These are phyloP conservation scores for Kryptolebias marmoratus DNA, from an alignment of 2,113 vertebrate species.

Conservation along the genomic window DNA sequence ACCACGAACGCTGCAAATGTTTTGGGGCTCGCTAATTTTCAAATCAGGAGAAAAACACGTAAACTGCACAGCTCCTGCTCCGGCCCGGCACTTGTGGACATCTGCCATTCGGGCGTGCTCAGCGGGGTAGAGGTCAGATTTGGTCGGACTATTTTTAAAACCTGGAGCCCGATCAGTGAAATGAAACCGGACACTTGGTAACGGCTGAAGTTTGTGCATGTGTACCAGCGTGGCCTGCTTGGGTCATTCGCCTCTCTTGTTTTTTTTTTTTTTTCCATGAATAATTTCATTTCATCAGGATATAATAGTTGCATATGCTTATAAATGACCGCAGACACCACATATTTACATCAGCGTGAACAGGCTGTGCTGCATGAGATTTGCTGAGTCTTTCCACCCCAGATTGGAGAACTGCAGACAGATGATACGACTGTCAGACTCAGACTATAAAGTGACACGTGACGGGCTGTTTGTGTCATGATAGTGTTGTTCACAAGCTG, in stretches of 20 bases:
- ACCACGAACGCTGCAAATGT: no score
- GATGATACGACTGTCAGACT: neutral
- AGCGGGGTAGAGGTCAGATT: constrained; percentile 59
- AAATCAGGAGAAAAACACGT: constrained; percentile 1
- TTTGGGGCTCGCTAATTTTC: no score
- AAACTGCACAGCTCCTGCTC: neutral
- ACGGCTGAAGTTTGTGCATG: constrained; percentile 32
- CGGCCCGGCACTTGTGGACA: constrained; percentile 37
- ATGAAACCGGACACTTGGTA: constrained; percentile 72
- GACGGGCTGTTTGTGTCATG: constrained; percentile 17
- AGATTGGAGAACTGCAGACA: constrained; percentile 27
- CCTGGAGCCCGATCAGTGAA: constrained; percentile 50
- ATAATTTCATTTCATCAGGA: constrained; percentile 3
- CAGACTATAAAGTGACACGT: constrained; percentile 15
- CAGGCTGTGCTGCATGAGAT: constrained; percentile 32
- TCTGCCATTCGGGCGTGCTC: constrained; percentile 56
- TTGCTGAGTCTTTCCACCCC: constrained; percentile 6
- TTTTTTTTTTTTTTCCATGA: constrained; percentile 2
- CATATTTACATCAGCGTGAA: constrained; percentile 14
- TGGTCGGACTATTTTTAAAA: constrained; percentile 71
- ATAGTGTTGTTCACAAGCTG: constrained; percentile 6
- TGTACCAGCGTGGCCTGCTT: constrained; percentile 16
- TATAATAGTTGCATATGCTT: neutral
- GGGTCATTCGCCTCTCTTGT: neutral
- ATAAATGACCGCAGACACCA: neutral